Conservation (phyloP, 2,888 invertebrate species). For the Zaprionus lineosus region DNA sequence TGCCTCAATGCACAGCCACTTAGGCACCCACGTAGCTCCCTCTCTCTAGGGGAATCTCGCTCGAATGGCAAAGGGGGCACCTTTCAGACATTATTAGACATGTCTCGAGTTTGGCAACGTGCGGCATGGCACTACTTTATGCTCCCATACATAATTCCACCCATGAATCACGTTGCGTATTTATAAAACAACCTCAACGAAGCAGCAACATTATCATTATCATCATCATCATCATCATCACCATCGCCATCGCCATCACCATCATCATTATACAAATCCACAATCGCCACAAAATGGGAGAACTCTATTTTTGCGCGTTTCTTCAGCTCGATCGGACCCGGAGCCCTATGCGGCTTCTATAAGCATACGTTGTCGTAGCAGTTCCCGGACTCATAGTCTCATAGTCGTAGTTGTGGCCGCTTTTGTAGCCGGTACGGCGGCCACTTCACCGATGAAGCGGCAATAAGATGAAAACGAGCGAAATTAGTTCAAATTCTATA, state of each 20-base stretch:
- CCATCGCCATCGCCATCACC: neutral
- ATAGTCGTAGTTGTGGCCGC: neutral
- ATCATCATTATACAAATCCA: constrained; percentile 14
- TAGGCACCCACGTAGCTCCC: constrained; percentile 42
- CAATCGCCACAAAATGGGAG: constrained; percentile 29
- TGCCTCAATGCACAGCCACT: constrained; percentile 51
- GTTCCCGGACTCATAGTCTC: neutral
- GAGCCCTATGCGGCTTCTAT: constrained; percentile 13
- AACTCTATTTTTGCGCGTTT: constrained; percentile 69
- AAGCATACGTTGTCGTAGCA: constrained; percentile 1
- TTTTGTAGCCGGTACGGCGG: constrained; percentile 30
- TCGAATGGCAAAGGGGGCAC: neutral
- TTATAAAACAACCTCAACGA: constrained; percentile 65
- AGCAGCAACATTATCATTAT: constrained; percentile 26
- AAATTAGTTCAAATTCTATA: constrained; percentile 81
- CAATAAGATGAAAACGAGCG: constrained; percentile 47
- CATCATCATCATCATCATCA: constrained; percentile 9
- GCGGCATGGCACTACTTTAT: constrained; percentile 37
- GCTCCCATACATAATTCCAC: constrained; percentile 46
- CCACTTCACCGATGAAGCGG: constrained; percentile 58
- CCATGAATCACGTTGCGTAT: constrained; percentile 67
- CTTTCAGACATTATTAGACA: constrained; percentile 39
- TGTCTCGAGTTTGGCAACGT: constrained; percentile 29
- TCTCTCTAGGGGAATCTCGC: neutral
- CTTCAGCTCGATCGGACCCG: constrained; percentile 52